phyloP scores from a whole-genome alignment of 2,888 invertebrate genomes.

The Halocaridina rubra region DNA sequence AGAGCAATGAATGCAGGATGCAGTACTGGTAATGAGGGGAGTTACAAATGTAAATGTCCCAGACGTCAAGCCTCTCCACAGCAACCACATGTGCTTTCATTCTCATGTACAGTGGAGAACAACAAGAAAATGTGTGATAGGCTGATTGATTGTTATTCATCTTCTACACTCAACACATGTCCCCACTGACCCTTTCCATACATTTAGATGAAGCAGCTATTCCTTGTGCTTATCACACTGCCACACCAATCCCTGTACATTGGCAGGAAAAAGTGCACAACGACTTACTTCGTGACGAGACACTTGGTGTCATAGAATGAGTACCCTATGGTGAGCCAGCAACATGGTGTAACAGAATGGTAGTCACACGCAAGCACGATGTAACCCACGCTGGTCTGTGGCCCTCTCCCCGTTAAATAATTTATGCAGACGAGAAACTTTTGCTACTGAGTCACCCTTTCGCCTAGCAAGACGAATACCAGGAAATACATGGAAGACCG shows the following conservation, averaged over 20 bases:
- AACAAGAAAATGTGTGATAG: neutral
- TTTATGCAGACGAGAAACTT: neutral
- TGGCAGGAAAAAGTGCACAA: too few species aligned
- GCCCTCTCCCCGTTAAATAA: too few species aligned
- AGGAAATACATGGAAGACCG: neutral
- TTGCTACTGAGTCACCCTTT: neutral
- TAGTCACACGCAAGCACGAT: neutral
- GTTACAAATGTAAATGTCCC: neutral
- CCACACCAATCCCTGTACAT: too few species aligned
- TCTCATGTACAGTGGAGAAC: neutral
- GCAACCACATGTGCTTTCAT: neutral
- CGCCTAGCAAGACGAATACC: neutral
- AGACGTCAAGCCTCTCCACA: neutral
- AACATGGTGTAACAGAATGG: too few species aligned
- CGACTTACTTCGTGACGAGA: neutral
- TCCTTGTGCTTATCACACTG: neutral
- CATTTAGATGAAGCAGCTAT: neutral
- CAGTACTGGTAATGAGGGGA: neutral
- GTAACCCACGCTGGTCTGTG: neutral
- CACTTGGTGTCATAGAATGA: neutral
- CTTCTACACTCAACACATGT: neutral
- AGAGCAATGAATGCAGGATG: neutral
- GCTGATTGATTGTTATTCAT: neutral
- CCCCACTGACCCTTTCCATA: neutral
- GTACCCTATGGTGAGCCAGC: neutral